A percentile compares a stretch with the other conserved stretches of the same genome.
Evolutionary conservation across 2,113 vertebrate genomes (phyloP).

Genomic region (Asarcornis scutulata): DNA sequence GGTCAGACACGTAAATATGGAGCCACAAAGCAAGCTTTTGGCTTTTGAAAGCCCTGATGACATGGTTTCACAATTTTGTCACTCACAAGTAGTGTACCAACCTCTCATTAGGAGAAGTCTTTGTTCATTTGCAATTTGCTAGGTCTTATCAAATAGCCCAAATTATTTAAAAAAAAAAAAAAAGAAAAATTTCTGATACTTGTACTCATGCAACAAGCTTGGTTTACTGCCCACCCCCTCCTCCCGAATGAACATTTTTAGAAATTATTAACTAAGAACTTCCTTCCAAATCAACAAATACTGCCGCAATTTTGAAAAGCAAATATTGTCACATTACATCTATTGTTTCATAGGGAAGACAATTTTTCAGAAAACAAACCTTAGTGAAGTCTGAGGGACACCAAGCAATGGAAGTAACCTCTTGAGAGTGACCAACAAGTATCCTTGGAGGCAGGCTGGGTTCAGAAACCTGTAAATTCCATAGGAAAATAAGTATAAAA

Average conservation of each 20-base stretch:
- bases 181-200: background rate
- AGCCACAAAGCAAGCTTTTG: background rate
- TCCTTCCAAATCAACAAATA: background rate
- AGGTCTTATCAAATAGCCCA: background rate
- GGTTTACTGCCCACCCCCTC: background rate
- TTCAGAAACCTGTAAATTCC: conserved; percentile 82
- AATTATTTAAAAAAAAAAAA: background rate
- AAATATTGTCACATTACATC: background rate
- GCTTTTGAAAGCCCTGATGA: background rate
- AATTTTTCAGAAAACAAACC: conserved; percentile 75
- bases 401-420: conserved; percentile 95
- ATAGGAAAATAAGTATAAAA: background rate
- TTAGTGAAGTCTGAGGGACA: conserved; percentile 95
- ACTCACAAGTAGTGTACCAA: background rate
- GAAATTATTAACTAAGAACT: background rate
- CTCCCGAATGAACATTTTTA: background rate
- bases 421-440: conserved; percentile 91
- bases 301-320: background rate
- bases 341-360: background rate
- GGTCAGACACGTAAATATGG: background rate
- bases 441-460: conserved; percentile 82
- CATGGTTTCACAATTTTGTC: background rate
- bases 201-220: background rate
- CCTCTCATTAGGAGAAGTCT: background rate
- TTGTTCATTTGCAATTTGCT: background rate